Conservation (phyloP, 2,888 invertebrate genomes). For the Prostheceraeus crozeri region DNA sequence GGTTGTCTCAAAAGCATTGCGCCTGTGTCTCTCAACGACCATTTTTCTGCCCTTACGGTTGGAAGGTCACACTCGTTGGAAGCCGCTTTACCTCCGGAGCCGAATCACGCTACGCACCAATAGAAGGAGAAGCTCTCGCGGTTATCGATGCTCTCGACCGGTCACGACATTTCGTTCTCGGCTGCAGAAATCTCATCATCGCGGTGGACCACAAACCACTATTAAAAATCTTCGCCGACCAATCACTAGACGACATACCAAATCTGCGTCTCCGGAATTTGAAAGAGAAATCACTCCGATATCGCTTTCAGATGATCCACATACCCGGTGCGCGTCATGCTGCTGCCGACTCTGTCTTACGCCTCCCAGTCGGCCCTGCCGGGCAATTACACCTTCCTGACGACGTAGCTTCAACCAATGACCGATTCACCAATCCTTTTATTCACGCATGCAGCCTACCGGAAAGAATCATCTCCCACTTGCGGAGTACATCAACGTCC, state of each 20-base stretch:
- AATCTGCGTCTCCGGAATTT: constrained; percentile 20
- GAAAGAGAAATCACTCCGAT: constrained; percentile 17
- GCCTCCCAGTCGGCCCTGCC: too few relatives aligned
- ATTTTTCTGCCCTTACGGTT: constrained; percentile 38
- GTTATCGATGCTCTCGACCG: constrained; percentile 38
- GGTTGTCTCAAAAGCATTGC: constrained; percentile 4
- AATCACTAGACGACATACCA: constrained; percentile 37
- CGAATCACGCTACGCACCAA: constrained; percentile 23
- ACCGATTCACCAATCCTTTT: too few relatives aligned
- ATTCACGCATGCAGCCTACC: too few relatives aligned
- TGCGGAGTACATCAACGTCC: too few relatives aligned
- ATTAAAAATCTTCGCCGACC: constrained; percentile 38
- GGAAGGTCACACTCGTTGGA: constrained; percentile 13
- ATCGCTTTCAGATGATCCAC: constrained; percentile 25
- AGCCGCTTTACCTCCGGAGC: constrained; percentile 27
- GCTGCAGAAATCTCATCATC: constrained; percentile 35
- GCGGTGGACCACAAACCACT: constrained; percentile 40
- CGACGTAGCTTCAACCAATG: too few relatives aligned
- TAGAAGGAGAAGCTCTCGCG: constrained; percentile 32
- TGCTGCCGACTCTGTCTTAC: too few relatives aligned
- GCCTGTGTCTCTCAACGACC: background rate
- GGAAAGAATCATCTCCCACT: too few relatives aligned
- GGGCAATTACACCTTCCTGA: too few relatives aligned
- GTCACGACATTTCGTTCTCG: constrained; percentile 37
- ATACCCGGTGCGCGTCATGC: too few relatives aligned